Evolutionary conservation across 2,888 invertebrate species (phyloP).

Genomic region (Caenorhabditis sp.): DNA sequence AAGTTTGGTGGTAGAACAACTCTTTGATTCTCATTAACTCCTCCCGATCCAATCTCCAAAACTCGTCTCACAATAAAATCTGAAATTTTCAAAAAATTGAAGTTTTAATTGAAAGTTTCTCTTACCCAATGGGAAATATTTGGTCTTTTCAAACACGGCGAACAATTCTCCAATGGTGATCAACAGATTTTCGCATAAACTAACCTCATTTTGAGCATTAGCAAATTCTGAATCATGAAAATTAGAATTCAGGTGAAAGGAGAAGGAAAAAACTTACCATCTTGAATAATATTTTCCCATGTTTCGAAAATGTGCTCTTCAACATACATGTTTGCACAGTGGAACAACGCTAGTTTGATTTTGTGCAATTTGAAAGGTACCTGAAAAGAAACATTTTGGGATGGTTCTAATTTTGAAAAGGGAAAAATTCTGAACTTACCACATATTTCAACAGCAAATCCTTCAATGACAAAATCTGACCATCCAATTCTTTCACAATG

Average conservation of each 20-base stretch:
- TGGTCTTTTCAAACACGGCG: conserved; percentile 42
- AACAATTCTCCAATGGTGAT: conserved; percentile 38
- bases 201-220: conserved; percentile 12
- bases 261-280: conserved; percentile 60
- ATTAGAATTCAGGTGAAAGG: neutral
- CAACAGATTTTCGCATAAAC: conserved; percentile 17
- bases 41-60: conserved; percentile 47
- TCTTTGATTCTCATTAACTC: conserved; percentile 15
- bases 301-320: conserved; percentile 85
- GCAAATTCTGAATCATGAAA: conserved; percentile 17
- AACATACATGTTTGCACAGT: conserved; percentile 92
- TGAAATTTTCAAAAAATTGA: conserved; percentile 11
- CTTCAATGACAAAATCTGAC: conserved; percentile 41
- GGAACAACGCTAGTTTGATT: conserved; percentile 90
- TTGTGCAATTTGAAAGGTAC: conserved; percentile 74
- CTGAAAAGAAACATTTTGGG: conserved; percentile 3
- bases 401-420: neutral
- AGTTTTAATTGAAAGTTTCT: neutral
- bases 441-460: conserved; percentile 44
- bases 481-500: conserved; percentile 37
- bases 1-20: conserved; percentile 25
- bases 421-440: conserved; percentile 4
- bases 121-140: conserved; percentile 50
- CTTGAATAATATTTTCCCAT: conserved; percentile 83
- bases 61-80: conserved; percentile 58